Evolutionary conservation across 2,797 vertebrate species (phyloP).

Genomic region (Paratrypauchen microcephalus): DNA sequence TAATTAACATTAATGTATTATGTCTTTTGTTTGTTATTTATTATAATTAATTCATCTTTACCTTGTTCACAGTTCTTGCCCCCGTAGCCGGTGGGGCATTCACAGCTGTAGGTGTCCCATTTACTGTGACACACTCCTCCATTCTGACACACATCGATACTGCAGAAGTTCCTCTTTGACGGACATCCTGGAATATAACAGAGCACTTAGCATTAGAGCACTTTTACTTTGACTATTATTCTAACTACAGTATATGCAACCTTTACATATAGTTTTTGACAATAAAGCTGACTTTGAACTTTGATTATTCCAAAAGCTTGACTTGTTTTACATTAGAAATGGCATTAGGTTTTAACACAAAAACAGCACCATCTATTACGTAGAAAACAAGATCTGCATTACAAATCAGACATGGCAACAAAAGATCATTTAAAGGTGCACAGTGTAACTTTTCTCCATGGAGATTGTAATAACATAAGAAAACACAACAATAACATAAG

Average conservation of each 20-base stretch:
- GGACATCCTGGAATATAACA: constrained; percentile 80
- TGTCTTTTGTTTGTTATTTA: neutral
- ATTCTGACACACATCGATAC: constrained; percentile 82
- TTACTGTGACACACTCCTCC: constrained; percentile 88
- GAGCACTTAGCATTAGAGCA: neutral
- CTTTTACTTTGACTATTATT: neutral
- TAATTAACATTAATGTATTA: neutral
- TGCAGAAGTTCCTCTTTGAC: constrained; percentile 89
- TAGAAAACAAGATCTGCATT: too few relatives aligned
- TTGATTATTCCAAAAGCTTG: neutral
- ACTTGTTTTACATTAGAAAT: too few relatives aligned
- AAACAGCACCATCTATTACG: too few relatives aligned
- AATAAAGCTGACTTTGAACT: too few relatives aligned
- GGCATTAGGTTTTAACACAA: neutral
- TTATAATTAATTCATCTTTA: constrained; percentile 43
- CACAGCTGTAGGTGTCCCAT: constrained; percentile 90
- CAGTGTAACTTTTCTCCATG: too few relatives aligned
- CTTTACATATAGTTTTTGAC: too few relatives aligned
- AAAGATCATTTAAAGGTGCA: too few relatives aligned
- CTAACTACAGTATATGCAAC: too few relatives aligned
- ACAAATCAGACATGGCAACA: too few relatives aligned
- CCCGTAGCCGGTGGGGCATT: constrained; percentile 85
- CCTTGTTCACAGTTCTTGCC: constrained; percentile 97
- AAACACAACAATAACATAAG: too few relatives aligned
- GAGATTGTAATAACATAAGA: too few relatives aligned